These are phyloP conservation scores for Otolemur garnettii DNA, from an alignment of 2,113 vertebrate species.

Conservation along the genomic window DNA sequence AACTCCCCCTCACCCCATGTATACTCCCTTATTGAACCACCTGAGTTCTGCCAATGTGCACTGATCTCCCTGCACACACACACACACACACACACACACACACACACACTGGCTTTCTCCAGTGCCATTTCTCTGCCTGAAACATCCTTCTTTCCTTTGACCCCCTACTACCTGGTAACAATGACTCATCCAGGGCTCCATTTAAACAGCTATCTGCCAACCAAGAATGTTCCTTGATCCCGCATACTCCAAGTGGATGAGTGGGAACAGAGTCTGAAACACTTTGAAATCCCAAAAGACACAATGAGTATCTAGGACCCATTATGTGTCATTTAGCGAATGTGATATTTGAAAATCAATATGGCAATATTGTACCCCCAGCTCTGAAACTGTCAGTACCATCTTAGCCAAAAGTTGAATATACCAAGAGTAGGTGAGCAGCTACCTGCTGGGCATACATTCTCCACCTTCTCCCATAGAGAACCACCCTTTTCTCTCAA, in stretches of 20 bases:
- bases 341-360: not conserved
- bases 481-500: not conserved
- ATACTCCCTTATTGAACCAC: not conserved
- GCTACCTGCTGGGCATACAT: not conserved
- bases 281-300: not conserved
- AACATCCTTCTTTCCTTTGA: not conserved
- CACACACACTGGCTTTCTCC: not conserved
- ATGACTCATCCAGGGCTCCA: not conserved
- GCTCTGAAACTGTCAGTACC: not conserved
- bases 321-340: not conserved
- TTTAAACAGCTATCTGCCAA: not conserved
- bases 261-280: not conserved
- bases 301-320: not conserved
- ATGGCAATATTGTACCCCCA: not conserved
- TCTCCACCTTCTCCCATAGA: not conserved
- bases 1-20: rapidly evolving
- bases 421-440: not conserved
- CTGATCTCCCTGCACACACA: not conserved
- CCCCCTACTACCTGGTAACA: not conserved
- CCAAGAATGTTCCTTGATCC: no score
- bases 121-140: not conserved
- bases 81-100: no score
- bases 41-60: not conserved
- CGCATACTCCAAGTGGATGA: not conserved
- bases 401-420: not conserved